Evolutionary conservation across 2,888 invertebrate genomes (phyloP).

Genomic region (Disparrhopalites patrizii): DNA sequence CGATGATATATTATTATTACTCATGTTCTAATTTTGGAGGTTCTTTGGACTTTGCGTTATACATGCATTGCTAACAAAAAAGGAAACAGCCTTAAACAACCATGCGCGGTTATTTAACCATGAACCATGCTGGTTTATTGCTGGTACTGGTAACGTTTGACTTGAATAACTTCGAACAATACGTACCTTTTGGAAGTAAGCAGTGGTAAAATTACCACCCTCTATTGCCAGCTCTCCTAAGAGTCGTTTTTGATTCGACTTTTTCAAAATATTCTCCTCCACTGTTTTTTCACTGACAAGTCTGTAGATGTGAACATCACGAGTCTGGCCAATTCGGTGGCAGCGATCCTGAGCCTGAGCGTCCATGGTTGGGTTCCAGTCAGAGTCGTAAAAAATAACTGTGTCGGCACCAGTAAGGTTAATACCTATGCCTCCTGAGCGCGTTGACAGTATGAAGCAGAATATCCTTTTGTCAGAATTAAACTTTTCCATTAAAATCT

Average conservation of each 20-base stretch:
- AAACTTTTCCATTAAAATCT: constrained; percentile 94
- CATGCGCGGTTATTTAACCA: too few relatives aligned
- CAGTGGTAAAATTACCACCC: constrained; percentile 97
- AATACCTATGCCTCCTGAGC: constrained; percentile 96
- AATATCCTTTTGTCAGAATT: constrained; percentile 93
- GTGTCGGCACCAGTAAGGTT: constrained; percentile 99
- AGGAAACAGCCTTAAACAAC: too few relatives aligned
- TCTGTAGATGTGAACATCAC: constrained; percentile 97
- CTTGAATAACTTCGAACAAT: too few relatives aligned
- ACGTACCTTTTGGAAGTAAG: constrained; percentile 82
- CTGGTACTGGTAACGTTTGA: too few relatives aligned
- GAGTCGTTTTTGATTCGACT: constrained; percentile 94
- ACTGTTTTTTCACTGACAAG: constrained; percentile 95
- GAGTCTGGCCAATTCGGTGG: constrained; percentile 97
- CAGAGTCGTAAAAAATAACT: constrained; percentile 99
- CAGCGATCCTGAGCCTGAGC: constrained; percentile 94
- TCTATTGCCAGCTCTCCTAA: constrained; percentile 97
- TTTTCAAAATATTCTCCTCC: constrained; percentile 98
- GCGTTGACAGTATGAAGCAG: constrained; percentile 94
- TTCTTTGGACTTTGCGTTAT: too few relatives aligned
- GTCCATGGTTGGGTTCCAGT: constrained; percentile 99
- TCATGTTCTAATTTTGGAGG: too few relatives aligned
- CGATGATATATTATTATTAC: too few relatives aligned
- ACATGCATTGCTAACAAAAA: too few relatives aligned
- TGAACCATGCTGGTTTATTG: too few relatives aligned